Evolutionary conservation across 1,140 invertebrate species (phyloP).

Genomic region (Listronotus oregonensis): DNA sequence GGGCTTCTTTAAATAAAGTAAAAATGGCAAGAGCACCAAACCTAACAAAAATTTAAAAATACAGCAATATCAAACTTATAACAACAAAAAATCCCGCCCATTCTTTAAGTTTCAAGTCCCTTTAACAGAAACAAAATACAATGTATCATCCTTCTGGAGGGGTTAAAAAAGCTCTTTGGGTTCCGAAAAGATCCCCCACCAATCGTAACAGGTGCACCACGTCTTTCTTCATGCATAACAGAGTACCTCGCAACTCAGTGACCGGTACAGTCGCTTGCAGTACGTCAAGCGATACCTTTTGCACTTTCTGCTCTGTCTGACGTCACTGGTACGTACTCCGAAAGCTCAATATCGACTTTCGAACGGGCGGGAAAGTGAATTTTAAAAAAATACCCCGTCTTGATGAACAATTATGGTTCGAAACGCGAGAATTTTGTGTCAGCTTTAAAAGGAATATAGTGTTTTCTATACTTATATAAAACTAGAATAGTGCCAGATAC

Average conservation of each 20-base stretch:
- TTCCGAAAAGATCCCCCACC: constrained; percentile 45
- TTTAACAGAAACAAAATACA: constrained; percentile 3
- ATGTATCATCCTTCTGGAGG: constrained; percentile 46
- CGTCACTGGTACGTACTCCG: constrained; percentile 8
- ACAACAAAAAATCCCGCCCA: background rate
- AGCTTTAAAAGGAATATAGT: no score
- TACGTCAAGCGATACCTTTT: constrained; percentile 27
- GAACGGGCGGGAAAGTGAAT: background rate
- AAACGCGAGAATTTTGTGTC: no score
- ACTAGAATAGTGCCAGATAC: no score
- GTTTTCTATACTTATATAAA: no score
- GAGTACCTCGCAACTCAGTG: constrained; percentile 54
- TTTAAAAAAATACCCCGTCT: no score
- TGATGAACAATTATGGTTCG: no score
- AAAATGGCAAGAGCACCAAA: no score
- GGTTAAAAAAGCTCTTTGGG: constrained; percentile 43
- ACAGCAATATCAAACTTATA: background rate
- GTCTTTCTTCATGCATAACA: constrained; percentile 56
- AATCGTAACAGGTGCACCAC: constrained; percentile 55
- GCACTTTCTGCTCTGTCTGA: constrained; percentile 7
- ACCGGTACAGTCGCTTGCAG: constrained; percentile 54
- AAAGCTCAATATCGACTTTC: background rate
- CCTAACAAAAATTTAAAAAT: no score
- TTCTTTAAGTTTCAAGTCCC: background rate
- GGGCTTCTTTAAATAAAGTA: no score